Conservation (phyloP, 2,113 vertebrate species). For the Ammodytes marinus region DNA sequence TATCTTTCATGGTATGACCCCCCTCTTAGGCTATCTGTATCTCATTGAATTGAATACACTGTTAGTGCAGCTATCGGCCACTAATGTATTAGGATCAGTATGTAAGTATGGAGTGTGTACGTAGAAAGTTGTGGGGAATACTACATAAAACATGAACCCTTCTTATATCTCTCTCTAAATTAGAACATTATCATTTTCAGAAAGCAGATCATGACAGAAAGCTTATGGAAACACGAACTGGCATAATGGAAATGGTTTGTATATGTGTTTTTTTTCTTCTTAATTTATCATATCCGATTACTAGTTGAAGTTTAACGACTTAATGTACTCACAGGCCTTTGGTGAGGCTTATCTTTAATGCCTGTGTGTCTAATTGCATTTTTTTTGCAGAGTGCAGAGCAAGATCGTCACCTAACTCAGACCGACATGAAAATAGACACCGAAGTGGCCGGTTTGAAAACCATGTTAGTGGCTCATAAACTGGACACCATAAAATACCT, state of each 20-base stretch:
- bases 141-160: neutral
- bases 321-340: neutral
- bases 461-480: conserved; percentile 95
- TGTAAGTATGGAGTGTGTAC: too few species aligned
- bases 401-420: conserved; percentile 91
- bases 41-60: too few species aligned
- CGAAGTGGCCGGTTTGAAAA: conserved; percentile 96
- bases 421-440: conserved; percentile 96
- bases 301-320: neutral
- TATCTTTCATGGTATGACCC: too few species aligned
- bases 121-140: neutral
- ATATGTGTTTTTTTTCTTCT: neutral
- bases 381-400: conserved; percentile 87
- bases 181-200: conserved; percentile 73
- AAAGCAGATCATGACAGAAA: conserved; percentile 90
- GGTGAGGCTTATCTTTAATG: neutral
- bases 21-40: too few species aligned
- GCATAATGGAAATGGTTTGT: conserved; percentile 94
- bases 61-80: too few species aligned
- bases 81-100: too few species aligned
- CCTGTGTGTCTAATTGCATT: neutral
- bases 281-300: neutral
- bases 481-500: conserved; percentile 98
- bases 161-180: neutral
- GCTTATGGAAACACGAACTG: conserved; percentile 89